phyloP scores from a whole-genome alignment of 2,113 vertebrate genomes.

The Siniperca knerii region DNA sequence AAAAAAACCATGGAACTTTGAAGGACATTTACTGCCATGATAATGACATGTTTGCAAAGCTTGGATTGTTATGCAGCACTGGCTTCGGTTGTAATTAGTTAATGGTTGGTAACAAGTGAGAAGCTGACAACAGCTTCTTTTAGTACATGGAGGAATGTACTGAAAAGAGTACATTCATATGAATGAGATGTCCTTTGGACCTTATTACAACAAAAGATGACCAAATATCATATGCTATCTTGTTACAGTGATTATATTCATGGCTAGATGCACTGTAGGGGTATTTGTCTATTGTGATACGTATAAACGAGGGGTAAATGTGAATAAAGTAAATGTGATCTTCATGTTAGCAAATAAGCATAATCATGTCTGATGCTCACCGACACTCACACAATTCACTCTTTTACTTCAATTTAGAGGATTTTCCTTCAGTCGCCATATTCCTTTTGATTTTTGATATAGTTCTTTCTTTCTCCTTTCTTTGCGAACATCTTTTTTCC shows the following conservation, averaged over 20 bases:
- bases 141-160: background rate
- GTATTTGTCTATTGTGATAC: background rate
- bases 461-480: background rate
- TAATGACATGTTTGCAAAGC: background rate
- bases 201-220: background rate
- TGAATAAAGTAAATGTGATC: background rate
- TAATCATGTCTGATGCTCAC: background rate
- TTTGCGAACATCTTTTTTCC: background rate
- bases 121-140: background rate
- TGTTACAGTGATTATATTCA: background rate
- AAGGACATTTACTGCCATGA: background rate
- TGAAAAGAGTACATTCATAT: background rate
- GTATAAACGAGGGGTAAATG: background rate
- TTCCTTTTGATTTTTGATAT: slow-evolving; percentile 1
- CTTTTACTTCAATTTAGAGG: background rate
- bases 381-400: background rate
- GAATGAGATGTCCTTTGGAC: background rate
- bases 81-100: background rate
- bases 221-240: background rate
- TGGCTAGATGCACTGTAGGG: background rate
- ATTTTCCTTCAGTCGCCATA: background rate
- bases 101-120: background rate
- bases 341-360: background rate
- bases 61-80: background rate
- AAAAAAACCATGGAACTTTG: background rate